These are phyloP conservation scores for Anoplopoma fimbria DNA, from an alignment of 2,113 vertebrate species.

Conservation along the genomic window DNA sequence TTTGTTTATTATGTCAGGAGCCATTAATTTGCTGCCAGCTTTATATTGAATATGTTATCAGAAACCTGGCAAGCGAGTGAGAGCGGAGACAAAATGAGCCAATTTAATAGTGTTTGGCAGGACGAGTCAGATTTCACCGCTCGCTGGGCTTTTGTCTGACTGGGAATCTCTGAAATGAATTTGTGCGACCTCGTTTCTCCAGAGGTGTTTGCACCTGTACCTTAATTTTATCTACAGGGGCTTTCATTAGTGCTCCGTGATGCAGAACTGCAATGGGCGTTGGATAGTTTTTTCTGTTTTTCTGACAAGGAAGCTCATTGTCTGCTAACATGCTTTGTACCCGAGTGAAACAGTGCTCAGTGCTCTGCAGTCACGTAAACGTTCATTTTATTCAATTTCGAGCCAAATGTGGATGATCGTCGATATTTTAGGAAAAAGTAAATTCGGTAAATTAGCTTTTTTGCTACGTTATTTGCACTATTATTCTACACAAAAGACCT, in stretches of 20 bases:
- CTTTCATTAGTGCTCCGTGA: conserved; percentile 56
- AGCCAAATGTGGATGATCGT: neutral
- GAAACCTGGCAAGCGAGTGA: conserved; percentile 58
- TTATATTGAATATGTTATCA: conserved; percentile 73
- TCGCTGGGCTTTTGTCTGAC: conserved; percentile 58
- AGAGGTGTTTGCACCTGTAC: conserved; percentile 56
- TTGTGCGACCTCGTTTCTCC: conserved; percentile 55
- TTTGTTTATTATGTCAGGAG: conserved; percentile 75
- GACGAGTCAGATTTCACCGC: conserved; percentile 66
- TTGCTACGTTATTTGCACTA: neutral
- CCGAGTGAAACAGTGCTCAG: conserved; percentile 1
- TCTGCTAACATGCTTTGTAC: conserved; percentile 20
- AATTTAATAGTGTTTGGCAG: conserved; percentile 75
- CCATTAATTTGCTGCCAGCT: conserved; percentile 74
- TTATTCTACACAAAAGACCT: neutral
- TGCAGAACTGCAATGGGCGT: conserved; percentile 58
- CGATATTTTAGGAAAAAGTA: neutral
- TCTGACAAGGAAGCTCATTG: conserved; percentile 62
- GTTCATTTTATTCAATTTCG: neutral
- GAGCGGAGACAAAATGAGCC: conserved; percentile 65
- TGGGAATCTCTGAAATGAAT: conserved; percentile 66
- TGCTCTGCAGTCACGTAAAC: neutral
- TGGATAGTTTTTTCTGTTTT: conserved; percentile 56
- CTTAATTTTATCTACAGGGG: conserved; percentile 42
- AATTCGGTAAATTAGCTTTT: no score